Evolutionary conservation across 2,797 vertebrate genomes (phyloP), one percentile per base, ranked within the genome.

Genomic region (Cynodonichthys magdalenae): DNA sequence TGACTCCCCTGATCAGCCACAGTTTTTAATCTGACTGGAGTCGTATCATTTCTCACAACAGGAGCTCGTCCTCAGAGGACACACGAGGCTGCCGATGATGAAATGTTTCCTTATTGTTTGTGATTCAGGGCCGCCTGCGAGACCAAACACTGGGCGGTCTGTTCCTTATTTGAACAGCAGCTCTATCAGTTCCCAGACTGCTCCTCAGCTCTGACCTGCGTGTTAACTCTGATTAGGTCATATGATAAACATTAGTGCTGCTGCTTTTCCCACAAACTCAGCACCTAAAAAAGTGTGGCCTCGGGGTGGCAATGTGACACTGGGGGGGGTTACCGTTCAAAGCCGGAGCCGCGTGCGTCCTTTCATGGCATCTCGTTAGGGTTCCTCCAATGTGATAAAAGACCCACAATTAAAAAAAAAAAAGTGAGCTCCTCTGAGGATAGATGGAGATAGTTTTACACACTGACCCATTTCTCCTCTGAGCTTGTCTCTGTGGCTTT

Each of bases 221-320:
- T 83, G 90, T 93, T 94, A 93, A 90, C 89, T 93, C 91, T 93
- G 92, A 92, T 95, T 93, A 91, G 92, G 90, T 96, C 95, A 96
- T 95, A 94, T 95, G 95, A 96, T 94, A 96, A 95, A 94, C 92
- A 94, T 94, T 94, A 94, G 84, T 84, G 82, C 27, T 83, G 87
- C 90, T 77, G 87, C 82, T 93, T 94, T 95, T 95, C 92, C 92
- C 95, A 96, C 90, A 94, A 92, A 95, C 83, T 90, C 88, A 90
- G 90, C 88, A 95, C 92, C 90, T 94, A 93, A 82, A 89, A 90
- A 81, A 88, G 81, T 80, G 87, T 85, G 88, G 92, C 92, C 92
- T 77, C 74, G 81, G 89, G 92, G 92, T 85, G 68, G 90, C 93
- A 92, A 92, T 76, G 85, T 90, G 92, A 91, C 92, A 89, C 90